These are phyloP conservation scores for Oedothorax gibbosus DNA, from an alignment of 1,140 invertebrate genomes.

Conservation along the genomic window DNA sequence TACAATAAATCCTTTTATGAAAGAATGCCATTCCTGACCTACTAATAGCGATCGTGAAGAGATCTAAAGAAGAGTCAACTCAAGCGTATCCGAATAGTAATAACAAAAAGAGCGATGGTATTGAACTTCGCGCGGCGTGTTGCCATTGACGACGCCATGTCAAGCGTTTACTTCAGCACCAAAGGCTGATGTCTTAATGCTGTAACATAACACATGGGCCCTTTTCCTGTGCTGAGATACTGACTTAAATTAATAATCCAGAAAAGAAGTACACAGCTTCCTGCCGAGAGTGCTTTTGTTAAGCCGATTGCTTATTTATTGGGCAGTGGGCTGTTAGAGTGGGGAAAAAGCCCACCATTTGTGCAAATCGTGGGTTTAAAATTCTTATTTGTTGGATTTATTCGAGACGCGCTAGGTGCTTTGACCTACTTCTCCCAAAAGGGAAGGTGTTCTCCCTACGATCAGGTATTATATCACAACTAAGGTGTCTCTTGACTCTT, in stretches of 20 bases:
- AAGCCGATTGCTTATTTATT: conserved; percentile 55
- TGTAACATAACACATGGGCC: too few relatives aligned
- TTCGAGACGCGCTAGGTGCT: conserved; percentile 16
- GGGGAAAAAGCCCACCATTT: conserved; percentile 23
- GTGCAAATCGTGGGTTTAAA: conserved; percentile 13
- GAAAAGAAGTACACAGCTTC: conserved; percentile 37
- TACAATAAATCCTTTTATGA: conserved; percentile 8
- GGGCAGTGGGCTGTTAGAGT: conserved; percentile 50
- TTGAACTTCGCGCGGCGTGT: conserved; percentile 26
- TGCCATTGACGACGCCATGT: conserved; percentile 39
- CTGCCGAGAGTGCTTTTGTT: conserved; percentile 45
- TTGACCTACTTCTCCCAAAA: conserved; percentile 32
- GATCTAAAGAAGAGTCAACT: conserved; percentile 18
- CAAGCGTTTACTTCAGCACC: conserved; percentile 23
- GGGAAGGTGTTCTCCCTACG: background rate
- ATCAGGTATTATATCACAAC: background rate
- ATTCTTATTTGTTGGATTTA: conserved; percentile 30
- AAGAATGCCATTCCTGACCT: conserved; percentile 40
- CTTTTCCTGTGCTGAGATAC: too few relatives aligned
- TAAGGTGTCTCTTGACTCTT: background rate
- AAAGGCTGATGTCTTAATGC: too few relatives aligned
- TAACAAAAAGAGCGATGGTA: conserved; percentile 31
- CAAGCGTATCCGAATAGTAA: conserved; percentile 13
- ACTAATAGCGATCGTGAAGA: conserved; percentile 37
- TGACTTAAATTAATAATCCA: conserved; percentile 36